Base-by-base conservation (phyloP, 2,888 invertebrate genomes). In the Chirona hameri region DNA sequence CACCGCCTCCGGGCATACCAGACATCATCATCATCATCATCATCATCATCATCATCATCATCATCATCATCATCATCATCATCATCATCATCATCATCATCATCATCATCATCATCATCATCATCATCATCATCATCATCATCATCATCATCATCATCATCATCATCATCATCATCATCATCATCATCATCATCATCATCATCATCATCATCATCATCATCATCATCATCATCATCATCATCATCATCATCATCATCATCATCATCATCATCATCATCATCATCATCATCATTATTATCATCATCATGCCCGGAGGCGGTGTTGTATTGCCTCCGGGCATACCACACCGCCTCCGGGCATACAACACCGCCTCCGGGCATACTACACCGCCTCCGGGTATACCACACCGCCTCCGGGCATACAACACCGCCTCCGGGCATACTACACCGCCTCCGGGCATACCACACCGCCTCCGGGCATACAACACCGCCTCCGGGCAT, bases 11-110 rank as follows among this genome's bases (percentile, higher is more conserved):
- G n/a, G n/a, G n/a, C n/a, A n/a, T n/a, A n/a, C n/a, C n/a, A n/a
- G n/a, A n/a, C n/a, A n/a, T n/a, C n/a, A n/a, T n/a, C n/a, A n/a
- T n/a, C n/a, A n/a, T n/a, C n/a, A n/a, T n/a, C n/a, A n/a, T n/a
- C n/a, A n/a, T n/a, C n/a, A n/a, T n/a, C n/a, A n/a, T n/a, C n/a
- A n/a, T n/a, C n/a, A 65, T 65, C n/a, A 65, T 65, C n/a, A 65
- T 65, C n/a, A 65, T 65, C n/a, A 65, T 65, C n/a, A 65, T 65
- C n/a, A 65, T 65, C n/a, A 65, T 65, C n/a, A 65, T 65, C n/a
- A 65, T 65, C n/a, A 65, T 65, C n/a, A 65, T 65, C n/a, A 65
- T 65, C n/a, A 65, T 65, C n/a, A 65, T 65, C n/a, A 65, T 65
- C n/a, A 65, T 65, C n/a, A 65, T 65, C n/a, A 65, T 65, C n/a